Evolutionary conservation across 1,140 invertebrate genomes (phyloP), one percentile per base, ranked within the genome.

Genomic region (Ceratosolen solmsi): DNA sequence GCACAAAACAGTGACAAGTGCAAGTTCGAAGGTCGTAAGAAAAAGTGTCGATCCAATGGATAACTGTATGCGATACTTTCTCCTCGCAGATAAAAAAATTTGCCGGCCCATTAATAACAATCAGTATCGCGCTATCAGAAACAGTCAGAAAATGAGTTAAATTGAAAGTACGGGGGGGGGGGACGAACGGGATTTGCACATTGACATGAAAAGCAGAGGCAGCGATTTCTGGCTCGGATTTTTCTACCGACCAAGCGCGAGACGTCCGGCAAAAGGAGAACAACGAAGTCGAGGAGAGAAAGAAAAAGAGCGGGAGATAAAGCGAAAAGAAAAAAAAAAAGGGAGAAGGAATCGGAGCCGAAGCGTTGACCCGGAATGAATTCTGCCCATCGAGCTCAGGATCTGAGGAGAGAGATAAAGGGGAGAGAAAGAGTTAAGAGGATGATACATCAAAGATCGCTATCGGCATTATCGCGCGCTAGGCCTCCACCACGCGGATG

Each of bases 371-470:
- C 79, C 79, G 71, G 79, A 75, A 81, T 75, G 60, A 81, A 68
- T 75, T 75, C 30, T 70, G 72, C 72, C 33, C 79, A 72, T 49
- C 79, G 79, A 63, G 49, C 30, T 41, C 25, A 38, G 80, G 58
- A 80, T 77, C 63, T 51, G 25, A 71, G 60, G n/a, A 68, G n/a
- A 25, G 72, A 77, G 80, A 82, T 77, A 75, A 78, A 46, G 49
- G 41, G 54, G 72, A 38, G 49, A 70, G 71, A 80, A 75, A 56
- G 80, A 82, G 74, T 78, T 70, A 46, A 73, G 75, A 77, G 75
- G 80, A 82, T 78, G 80, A 73, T 78, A 73, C 80, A 82, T 82
- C 80, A 78, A 73, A 72, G 80, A 82, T 82, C 38, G 51, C 73
- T 82, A 82, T 82, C 80, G 73, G 80, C 63, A 60, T 77, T 82